Evolutionary conservation across 2,797 vertebrate species (phyloP), one percentile per base, ranked within the genome.

Genomic region (Arctocebus calabarensis): DNA sequence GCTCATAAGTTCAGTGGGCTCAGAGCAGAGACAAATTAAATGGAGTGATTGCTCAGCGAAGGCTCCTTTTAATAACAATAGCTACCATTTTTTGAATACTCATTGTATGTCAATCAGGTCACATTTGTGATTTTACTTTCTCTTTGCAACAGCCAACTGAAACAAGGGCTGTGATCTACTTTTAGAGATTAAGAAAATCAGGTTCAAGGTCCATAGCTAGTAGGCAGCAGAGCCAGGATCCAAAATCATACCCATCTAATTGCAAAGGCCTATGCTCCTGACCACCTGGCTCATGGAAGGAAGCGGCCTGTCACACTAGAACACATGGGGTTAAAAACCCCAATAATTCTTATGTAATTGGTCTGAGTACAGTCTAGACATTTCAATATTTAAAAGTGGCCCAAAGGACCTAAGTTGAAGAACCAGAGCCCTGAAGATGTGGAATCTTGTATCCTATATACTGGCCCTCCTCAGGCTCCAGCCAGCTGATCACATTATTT

Each of bases 71-170:
- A 82, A 9, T 45, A 64, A 57, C 22, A 75, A 19, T 7, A 88
- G 57, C 1, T 75, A 7, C 62, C 20, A 37, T 94, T 90, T 92
- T 37, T 34, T 32, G 19, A 84, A 73, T 3, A 57, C 37, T 77
- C 12, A 34, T 12, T 55, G 73, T 37, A 34, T 83, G 11, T n/a
- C 61, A 64, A 2, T 79, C 16, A 70, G 59, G 9, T 71, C 43
- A 48, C 37, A 37, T 85, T 64, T 88, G 17, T 90, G 70, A 45
- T 79, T 90, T 91, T 20, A 66, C 57, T 84, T 96, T 34, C 37
- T 75, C 32, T 89, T 88, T 70, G 16, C 16, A 64, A 11, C 32
- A 68, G 77, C 61, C 66, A 81, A 23, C 7, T 57, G 48, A 66
- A 84, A 19, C 70, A 82, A 75, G n/a, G 22, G 27, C 29, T 64